These are phyloP conservation scores for Characodon lateralis DNA, from an alignment of 2,797 vertebrate species.

Conservation along the genomic window DNA sequence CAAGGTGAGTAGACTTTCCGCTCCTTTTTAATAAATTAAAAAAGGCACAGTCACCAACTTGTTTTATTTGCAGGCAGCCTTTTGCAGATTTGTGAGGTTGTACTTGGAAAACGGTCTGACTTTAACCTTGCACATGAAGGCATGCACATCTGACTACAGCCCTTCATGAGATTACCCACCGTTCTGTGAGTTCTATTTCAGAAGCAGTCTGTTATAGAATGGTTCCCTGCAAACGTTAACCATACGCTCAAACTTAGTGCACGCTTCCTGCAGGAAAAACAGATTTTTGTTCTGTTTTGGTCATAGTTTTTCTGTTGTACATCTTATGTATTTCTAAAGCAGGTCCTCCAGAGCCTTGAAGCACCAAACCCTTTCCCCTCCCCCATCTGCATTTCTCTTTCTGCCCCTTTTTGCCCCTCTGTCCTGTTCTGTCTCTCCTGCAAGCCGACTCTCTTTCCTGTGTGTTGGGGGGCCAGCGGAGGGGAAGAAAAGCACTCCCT, in stretches of 20 bases:
- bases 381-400: constrained; percentile 73
- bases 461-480: constrained; percentile 76
- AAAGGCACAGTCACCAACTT: background rate
- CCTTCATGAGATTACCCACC: constrained; percentile 55
- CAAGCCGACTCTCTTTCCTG: constrained; percentile 77
- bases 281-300: constrained; percentile 7
- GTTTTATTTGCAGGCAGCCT: background rate
- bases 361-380: constrained; percentile 68
- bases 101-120: constrained; percentile 62
- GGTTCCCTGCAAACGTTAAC: constrained; percentile 10
- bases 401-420: constrained; percentile 71
- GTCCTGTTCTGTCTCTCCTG: constrained; percentile 59
- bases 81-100: constrained; percentile 51
- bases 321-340: constrained; percentile 35
- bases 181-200: constrained; percentile 30
- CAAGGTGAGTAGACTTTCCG: constrained; percentile 58
- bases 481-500: constrained; percentile 76
- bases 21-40: constrained; percentile 15
- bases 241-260: constrained; percentile 29
- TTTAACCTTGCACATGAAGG: constrained; percentile 59
- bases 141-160: constrained; percentile 36
- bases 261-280: background rate
- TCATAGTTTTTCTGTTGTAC: background rate
- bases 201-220: constrained; percentile 28
- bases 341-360: constrained; percentile 56